A percentile compares a stretch with the other conserved stretches of the same genome.
These are phyloP conservation scores for Sisyra terminalis DNA, from an alignment of 2,888 invertebrate genomes.

Conservation along the genomic window DNA sequence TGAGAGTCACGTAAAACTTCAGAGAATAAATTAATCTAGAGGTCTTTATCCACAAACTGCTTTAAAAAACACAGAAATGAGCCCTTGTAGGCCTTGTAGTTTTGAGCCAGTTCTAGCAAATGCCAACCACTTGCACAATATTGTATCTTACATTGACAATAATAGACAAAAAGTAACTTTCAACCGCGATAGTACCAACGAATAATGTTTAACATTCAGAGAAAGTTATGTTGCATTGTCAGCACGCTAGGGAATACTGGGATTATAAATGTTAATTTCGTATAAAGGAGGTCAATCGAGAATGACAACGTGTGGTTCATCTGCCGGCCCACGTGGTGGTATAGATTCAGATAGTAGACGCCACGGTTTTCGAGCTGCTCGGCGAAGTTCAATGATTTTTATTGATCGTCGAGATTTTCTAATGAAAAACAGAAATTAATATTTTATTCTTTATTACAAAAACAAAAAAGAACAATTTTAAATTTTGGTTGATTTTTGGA, in stretches of 20 bases:
- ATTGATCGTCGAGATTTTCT: slow-evolving; percentile 75
- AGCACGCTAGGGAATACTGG: no score
- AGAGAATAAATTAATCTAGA: no score
- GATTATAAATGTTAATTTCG: no score
- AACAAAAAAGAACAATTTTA: slow-evolving; percentile 4
- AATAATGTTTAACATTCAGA: background rate
- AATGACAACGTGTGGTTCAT: slow-evolving; percentile 52
- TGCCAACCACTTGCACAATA: no score
- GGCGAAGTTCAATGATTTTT: slow-evolving; percentile 58
- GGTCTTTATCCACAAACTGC: no score
- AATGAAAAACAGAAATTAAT: slow-evolving; percentile 1
- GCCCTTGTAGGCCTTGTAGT: no score
- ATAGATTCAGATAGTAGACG: slow-evolving; percentile 24
- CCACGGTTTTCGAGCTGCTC: slow-evolving; percentile 78
- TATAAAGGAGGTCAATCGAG: slow-evolving; percentile 42
- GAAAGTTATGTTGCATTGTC: background rate
- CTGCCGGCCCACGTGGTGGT: slow-evolving; percentile 14
- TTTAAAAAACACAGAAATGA: no score
- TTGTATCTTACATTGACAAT: background rate
- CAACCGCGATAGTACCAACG: no score
- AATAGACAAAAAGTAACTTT: background rate
- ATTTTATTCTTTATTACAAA: background rate
- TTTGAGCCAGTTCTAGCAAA: no score
- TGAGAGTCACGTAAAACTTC: no score
- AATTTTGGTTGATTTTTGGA: slow-evolving; percentile 3